Evolutionary conservation across 2,888 invertebrate genomes (phyloP).

Genomic region (Plagodis pulveraria): DNA sequence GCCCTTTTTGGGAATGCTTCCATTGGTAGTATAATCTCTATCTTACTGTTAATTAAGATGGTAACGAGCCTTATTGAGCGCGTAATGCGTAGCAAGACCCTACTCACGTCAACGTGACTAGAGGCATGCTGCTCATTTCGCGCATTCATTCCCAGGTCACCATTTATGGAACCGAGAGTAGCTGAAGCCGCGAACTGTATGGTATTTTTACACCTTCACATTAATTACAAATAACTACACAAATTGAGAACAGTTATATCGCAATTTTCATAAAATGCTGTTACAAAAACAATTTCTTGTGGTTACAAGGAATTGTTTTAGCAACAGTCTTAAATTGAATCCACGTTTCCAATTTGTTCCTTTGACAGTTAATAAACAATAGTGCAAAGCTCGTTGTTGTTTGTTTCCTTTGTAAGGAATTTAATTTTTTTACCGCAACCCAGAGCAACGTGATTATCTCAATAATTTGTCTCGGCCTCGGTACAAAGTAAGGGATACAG

Average conservation of each 20-base stretch:
- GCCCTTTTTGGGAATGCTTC: too few relatives aligned
- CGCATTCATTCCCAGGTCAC: too few relatives aligned
- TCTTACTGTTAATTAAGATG: too few relatives aligned
- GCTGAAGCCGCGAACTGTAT: too few relatives aligned
- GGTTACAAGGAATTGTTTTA: neutral
- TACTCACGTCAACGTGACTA: too few relatives aligned
- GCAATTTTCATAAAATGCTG: constrained; percentile 3
- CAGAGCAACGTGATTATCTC: constrained; percentile 55
- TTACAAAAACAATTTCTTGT: constrained; percentile 10
- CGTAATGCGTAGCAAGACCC: too few relatives aligned
- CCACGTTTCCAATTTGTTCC: constrained; percentile 33
- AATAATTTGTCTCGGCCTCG: constrained; percentile 51
- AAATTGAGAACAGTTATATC: neutral
- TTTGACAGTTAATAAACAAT: constrained; percentile 45
- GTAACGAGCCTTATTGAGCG: too few relatives aligned
- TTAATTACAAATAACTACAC: neutral
- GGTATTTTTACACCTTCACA: too few relatives aligned
- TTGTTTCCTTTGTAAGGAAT: constrained; percentile 43
- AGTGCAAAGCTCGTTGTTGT: constrained; percentile 39
- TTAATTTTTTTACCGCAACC: constrained; percentile 49
- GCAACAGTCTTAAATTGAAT: constrained; percentile 9
- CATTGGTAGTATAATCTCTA: too few relatives aligned
- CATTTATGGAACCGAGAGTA: too few relatives aligned
- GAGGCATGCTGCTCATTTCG: too few relatives aligned
- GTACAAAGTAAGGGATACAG: constrained; percentile 3